A percentile compares a stretch with the other conserved stretches of the same genome.
These are phyloP conservation scores for Drosophila busckii DNA, from an alignment of 1,140 invertebrate species.

Conservation along the genomic window DNA sequence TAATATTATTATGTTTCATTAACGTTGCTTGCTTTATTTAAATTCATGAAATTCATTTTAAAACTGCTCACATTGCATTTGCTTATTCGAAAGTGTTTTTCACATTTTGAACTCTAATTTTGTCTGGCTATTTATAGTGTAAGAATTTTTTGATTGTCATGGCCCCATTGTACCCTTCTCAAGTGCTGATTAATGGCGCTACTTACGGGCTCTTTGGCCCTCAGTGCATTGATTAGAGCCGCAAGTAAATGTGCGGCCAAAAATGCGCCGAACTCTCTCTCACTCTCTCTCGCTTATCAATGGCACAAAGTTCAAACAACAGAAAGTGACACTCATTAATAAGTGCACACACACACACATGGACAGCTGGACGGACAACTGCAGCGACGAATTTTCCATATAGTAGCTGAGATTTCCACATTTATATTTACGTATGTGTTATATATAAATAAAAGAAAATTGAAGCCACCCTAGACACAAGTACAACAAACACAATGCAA, in stretches of 20 bases:
- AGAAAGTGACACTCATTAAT: conserved; percentile 29
- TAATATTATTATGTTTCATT: no score
- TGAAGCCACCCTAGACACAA: conserved; percentile 28
- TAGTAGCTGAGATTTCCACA: conserved; percentile 21
- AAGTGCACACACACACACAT: conserved; percentile 2
- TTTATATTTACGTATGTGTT: no score
- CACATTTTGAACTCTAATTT: no score
- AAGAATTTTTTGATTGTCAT: conserved; percentile 43
- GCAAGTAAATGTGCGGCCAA: background rate
- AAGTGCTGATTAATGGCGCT: conserved; percentile 44
- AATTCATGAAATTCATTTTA: no score
- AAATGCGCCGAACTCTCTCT: conserved; percentile 14
- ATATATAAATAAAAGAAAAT: no score
- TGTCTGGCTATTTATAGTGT: conserved; percentile 44
- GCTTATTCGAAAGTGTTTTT: no score
- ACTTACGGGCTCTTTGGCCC: conserved; percentile 17
- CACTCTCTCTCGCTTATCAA: no score
- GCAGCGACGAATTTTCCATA: conserved; percentile 17
- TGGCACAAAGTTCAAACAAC: conserved; percentile 22
- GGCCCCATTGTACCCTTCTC: conserved; percentile 5
- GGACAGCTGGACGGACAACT: background rate
- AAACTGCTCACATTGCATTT: no score
- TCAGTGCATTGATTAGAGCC: conserved; percentile 22
- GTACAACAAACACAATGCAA: conserved; percentile 22
- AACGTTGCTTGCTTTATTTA: no score